Evolutionary conservation across 2,888 invertebrate genomes (phyloP).

Genomic region (Furcula furcula): DNA sequence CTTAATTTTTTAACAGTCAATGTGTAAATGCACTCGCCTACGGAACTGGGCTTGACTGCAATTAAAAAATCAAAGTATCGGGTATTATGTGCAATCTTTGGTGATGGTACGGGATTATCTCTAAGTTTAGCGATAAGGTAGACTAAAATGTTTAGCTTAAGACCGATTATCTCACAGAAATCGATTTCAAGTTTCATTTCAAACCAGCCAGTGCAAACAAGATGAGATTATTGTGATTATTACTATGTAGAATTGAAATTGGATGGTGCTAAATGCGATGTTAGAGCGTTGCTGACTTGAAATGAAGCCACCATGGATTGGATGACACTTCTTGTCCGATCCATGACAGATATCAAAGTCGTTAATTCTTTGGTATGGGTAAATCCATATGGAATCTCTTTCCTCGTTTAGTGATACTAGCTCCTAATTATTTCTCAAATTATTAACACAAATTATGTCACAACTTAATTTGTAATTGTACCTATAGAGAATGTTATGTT

Average conservation of each 20-base stretch:
- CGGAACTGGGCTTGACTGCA: constrained; percentile 70
- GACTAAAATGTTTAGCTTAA: constrained; percentile 47
- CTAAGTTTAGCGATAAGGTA: constrained; percentile 61
- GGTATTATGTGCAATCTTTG: constrained; percentile 93
- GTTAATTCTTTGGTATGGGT: constrained; percentile 40
- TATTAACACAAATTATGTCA: constrained; percentile 78
- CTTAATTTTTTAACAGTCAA: constrained; percentile 78
- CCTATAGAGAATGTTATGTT: constrained; percentile 74
- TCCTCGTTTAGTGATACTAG: constrained; percentile 81
- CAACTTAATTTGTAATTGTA: constrained; percentile 69
- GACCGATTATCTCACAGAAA: constrained; percentile 47
- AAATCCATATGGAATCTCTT: constrained; percentile 73
- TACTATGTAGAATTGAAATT: constrained; percentile 23
- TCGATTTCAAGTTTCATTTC: constrained; percentile 68
- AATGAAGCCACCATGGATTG: constrained; percentile 72
- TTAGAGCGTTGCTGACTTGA: constrained; percentile 61
- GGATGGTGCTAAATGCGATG: constrained; percentile 61
- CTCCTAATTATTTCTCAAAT: constrained; percentile 74
- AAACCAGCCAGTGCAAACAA: constrained; percentile 57
- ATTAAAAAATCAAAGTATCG: constrained; percentile 85
- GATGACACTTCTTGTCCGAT: constrained; percentile 77
- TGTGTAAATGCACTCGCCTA: constrained; percentile 57
- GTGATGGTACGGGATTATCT: constrained; percentile 84
- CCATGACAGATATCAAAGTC: constrained; percentile 52
- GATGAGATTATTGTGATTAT: constrained; percentile 31